Evolutionary conservation across 64 coral and sea anemone genomes (phyloP).

Genomic region (Catalaphyllia jardinei): DNA sequence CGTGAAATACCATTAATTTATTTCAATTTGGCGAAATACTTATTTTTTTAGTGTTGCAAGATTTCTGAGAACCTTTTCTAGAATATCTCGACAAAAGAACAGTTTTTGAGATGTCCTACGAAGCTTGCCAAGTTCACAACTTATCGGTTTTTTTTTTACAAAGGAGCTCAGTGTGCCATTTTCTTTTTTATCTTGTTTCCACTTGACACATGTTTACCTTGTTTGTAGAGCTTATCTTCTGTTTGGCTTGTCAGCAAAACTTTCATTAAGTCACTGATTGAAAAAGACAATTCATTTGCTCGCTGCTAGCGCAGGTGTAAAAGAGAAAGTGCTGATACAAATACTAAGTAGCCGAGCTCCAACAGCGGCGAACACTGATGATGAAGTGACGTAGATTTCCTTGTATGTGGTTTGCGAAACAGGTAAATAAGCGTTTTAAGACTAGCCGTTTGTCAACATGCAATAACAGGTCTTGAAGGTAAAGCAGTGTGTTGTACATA

Average conservation of each 20-base stretch:
- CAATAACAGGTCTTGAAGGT: too few species aligned
- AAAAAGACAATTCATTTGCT: not conserved
- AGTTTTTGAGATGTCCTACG: not conserved
- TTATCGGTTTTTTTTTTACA: not conserved
- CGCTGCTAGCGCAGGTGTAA: not conserved
- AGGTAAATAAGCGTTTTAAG: too few species aligned
- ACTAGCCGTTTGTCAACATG: too few species aligned
- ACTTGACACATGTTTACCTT: not conserved
- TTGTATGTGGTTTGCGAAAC: too few species aligned
- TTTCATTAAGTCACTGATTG: conserved; percentile 4
- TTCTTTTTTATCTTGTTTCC: not conserved
- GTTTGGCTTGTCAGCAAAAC: not conserved
- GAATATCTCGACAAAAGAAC: not conserved
- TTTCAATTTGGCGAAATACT: too few species aligned
- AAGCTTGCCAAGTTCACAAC: not conserved
- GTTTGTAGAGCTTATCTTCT: not conserved
- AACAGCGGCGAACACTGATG: not conserved
- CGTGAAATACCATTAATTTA: too few species aligned
- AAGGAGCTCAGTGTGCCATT: not conserved
- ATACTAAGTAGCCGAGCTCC: not conserved
- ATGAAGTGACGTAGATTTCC: not conserved
- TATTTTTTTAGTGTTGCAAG: too few species aligned
- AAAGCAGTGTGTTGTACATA: too few species aligned
- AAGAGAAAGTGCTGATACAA: not conserved
- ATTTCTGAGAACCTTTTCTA: not conserved